Percentiles rank a stretch among this genome's conserved stretches.
Conservation (phyloP, 2,113 vertebrate species). For the Lutjanus erythropterus region DNA sequence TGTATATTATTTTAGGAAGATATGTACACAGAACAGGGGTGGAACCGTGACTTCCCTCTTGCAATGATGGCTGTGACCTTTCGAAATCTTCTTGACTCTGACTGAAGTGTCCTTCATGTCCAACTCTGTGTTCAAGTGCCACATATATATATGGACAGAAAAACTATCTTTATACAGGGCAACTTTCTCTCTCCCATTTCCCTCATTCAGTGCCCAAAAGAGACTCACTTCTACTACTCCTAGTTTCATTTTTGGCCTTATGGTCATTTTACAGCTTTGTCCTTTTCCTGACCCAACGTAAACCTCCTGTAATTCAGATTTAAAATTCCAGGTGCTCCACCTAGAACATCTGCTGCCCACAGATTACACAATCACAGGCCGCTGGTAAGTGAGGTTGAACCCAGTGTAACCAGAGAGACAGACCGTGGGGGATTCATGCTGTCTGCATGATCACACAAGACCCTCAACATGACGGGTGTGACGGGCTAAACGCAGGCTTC, state of each 20-base stretch:
- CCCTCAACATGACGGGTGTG: constrained; percentile 15
- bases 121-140: too few species aligned
- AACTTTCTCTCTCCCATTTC: background rate
- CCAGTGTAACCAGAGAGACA: constrained; percentile 15
- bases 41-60: constrained; percentile 29
- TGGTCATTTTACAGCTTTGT: constrained; percentile 6
- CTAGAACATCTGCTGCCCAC: constrained; percentile 51
- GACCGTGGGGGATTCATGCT: constrained; percentile 36
- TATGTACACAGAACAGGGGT: constrained; percentile 26
- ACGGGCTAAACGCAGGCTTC: constrained; percentile 27
- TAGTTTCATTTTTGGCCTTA: background rate
- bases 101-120: background rate
- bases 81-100: constrained; percentile 29
- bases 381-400: constrained; percentile 23
- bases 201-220: background rate
- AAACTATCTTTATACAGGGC: background rate
- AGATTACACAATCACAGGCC: constrained; percentile 47
- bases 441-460: constrained; percentile 30
- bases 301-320: constrained; percentile 5
- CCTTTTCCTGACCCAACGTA: constrained; percentile 29
- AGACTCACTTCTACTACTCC: background rate
- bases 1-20: background rate
- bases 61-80: constrained; percentile 34
- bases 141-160: background rate
- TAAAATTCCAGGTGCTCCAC: constrained; percentile 41